phyloP scores from a whole-genome alignment of 2,797 vertebrate species.

The Phataginus tetradactyla region DNA sequence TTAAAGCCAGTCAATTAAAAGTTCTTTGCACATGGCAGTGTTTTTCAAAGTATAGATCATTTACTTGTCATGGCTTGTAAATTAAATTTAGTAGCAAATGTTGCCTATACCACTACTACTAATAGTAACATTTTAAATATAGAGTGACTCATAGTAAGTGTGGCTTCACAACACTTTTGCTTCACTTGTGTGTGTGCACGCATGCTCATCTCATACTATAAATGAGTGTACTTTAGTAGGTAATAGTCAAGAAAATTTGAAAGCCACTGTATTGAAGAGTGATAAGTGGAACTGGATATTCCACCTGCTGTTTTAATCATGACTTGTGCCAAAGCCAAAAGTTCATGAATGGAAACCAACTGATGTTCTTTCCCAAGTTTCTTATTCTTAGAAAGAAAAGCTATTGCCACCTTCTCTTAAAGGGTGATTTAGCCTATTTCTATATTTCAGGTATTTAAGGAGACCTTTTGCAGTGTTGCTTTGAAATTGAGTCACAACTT shows the following conservation, averaged over 20 bases:
- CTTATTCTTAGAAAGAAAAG: not conserved
- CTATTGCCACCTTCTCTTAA: not conserved
- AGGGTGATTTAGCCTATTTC: slow-evolving; percentile 39
- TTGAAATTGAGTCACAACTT: slow-evolving; percentile 55
- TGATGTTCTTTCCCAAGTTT: not conserved
- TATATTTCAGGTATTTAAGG: slow-evolving; percentile 2
- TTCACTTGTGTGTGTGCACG: not conserved
- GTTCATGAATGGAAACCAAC: not conserved
- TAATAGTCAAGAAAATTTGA: not conserved
- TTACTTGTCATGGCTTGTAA: not conserved
- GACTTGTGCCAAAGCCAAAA: not conserved
- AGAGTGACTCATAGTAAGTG: not conserved
- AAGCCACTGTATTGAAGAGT: not conserved
- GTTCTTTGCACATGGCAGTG: not conserved
- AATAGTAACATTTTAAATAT: not conserved
- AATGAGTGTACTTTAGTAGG: not conserved
- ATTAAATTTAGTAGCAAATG: not conserved
- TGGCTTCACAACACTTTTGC: not conserved
- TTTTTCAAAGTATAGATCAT: not conserved
- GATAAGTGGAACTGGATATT: not conserved
- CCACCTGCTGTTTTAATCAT: not conserved
- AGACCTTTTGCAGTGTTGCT: slow-evolving; percentile 30
- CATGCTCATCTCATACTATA: not conserved
- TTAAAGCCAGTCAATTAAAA: not conserved
- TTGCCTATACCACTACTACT: not conserved